Percentiles rank a stretch among this genome's conserved stretches.
Conservation (phyloP, 2,113 vertebrate genomes). For the Pollimyrus isidori region DNA sequence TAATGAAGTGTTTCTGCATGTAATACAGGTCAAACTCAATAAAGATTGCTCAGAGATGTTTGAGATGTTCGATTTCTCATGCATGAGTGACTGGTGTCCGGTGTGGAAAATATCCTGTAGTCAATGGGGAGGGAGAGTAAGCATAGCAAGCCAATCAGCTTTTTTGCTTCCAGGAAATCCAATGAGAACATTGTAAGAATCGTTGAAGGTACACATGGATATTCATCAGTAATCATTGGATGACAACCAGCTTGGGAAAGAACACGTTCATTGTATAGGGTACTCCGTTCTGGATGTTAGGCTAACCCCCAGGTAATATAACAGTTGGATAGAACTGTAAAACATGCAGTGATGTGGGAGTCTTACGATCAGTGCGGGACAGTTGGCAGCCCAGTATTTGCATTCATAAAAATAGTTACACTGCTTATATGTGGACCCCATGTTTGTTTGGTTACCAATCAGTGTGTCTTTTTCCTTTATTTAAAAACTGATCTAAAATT, state of each 20-base stretch:
- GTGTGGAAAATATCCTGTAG: background rate
- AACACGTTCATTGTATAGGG: background rate
- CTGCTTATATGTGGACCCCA: background rate
- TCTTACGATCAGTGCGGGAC: background rate
- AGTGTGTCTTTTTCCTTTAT: background rate
- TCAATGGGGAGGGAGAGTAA: background rate
- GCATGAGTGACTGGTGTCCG: background rate
- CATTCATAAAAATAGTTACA: background rate
- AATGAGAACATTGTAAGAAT: background rate
- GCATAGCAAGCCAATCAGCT: background rate
- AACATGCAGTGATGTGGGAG: background rate
- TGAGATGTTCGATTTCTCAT: background rate
- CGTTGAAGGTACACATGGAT: background rate
- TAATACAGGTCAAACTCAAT: background rate
- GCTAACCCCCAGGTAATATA: background rate
- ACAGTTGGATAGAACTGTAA: background rate
- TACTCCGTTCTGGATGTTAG: background rate
- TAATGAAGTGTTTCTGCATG: background rate
- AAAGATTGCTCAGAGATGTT: background rate
- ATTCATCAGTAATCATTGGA: background rate
- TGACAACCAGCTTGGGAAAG: background rate
- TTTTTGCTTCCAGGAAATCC: background rate
- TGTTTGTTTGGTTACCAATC: background rate
- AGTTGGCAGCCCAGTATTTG: background rate
- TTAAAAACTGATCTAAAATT: background rate